phyloP scores from a whole-genome alignment of 2,888 invertebrate genomes.

The Chrysolina haemoptera region DNA sequence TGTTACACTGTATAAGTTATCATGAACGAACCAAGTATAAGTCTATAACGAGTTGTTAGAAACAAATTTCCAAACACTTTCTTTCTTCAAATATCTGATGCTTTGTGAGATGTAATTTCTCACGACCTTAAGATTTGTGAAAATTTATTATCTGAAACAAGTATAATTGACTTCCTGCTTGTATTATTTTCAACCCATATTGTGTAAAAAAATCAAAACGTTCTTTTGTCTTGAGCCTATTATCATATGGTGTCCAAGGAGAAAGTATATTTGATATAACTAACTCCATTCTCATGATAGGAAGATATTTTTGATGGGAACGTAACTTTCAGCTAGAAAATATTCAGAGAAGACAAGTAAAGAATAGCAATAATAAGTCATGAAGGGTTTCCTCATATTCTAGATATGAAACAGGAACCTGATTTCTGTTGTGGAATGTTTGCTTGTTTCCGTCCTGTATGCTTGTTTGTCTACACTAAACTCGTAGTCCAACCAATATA shows the following conservation, averaged over 20 bases:
- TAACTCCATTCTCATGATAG: neutral
- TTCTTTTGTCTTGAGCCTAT: neutral
- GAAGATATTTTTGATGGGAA: neutral
- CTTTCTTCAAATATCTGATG: neutral
- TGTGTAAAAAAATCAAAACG: neutral
- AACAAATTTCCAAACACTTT: neutral
- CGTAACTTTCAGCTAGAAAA: neutral
- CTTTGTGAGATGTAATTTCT: neutral
- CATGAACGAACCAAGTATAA: no score
- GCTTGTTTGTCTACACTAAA: no score
- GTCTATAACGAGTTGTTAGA: no score
- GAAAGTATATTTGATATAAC: neutral
- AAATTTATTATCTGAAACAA: neutral
- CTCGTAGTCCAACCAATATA: no score
- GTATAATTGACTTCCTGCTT: neutral
- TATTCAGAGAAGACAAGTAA: neutral
- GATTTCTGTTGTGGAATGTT: no score
- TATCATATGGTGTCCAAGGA: neutral
- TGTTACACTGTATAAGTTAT: no score
- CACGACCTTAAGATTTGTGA: slow-evolving; percentile 14
- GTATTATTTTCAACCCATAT: neutral
- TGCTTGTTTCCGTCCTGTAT: no score
- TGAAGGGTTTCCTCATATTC: no score
- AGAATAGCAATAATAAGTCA: neutral
- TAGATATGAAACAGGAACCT: no score